Percentiles rank a stretch among this genome's conserved stretches.
phyloP scores from a whole-genome alignment of 2,888 invertebrate species.

The Salticus scenicus region DNA sequence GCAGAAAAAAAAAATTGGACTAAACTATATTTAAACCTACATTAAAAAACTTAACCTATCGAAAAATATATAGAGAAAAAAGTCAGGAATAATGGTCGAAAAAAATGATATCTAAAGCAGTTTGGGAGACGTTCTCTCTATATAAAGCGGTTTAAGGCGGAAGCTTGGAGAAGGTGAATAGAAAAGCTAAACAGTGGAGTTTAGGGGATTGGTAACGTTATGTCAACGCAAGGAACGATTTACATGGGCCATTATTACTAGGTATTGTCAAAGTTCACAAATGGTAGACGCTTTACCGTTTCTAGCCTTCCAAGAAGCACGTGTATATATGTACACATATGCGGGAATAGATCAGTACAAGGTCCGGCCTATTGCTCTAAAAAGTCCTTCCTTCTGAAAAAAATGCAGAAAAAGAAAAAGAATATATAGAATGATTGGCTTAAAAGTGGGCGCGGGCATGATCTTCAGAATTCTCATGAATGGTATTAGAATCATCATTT shows the following conservation, averaged over 20 bases:
- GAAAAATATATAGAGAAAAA: constrained; percentile 55
- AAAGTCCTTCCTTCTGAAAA: constrained; percentile 22
- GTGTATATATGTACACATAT: constrained; percentile 62
- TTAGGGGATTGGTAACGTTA: constrained; percentile 68
- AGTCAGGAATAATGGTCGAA: constrained; percentile 49
- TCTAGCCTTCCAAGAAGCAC: constrained; percentile 57
- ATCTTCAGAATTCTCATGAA: constrained; percentile 60
- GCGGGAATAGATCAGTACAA: constrained; percentile 43
- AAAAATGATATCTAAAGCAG: constrained; percentile 51
- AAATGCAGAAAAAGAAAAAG: neutral
- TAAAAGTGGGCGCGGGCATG: constrained; percentile 52
- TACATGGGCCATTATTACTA: constrained; percentile 64
- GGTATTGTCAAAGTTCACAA: constrained; percentile 60
- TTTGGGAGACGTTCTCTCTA: constrained; percentile 28
- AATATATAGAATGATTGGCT: constrained; percentile 46
- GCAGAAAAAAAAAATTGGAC: constrained; percentile 20
- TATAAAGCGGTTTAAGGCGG: constrained; percentile 69
- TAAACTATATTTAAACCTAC: constrained; percentile 63
- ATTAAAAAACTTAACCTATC: constrained; percentile 60
- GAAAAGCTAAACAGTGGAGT: constrained; percentile 62
- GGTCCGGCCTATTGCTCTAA: constrained; percentile 46
- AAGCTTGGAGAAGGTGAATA: constrained; percentile 58
- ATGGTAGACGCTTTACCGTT: constrained; percentile 62
- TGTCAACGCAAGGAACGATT: constrained; percentile 67
- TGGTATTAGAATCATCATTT: constrained; percentile 65